Conservation (phyloP, 2,888 invertebrate species). For the Drosophila mercatorum region DNA sequence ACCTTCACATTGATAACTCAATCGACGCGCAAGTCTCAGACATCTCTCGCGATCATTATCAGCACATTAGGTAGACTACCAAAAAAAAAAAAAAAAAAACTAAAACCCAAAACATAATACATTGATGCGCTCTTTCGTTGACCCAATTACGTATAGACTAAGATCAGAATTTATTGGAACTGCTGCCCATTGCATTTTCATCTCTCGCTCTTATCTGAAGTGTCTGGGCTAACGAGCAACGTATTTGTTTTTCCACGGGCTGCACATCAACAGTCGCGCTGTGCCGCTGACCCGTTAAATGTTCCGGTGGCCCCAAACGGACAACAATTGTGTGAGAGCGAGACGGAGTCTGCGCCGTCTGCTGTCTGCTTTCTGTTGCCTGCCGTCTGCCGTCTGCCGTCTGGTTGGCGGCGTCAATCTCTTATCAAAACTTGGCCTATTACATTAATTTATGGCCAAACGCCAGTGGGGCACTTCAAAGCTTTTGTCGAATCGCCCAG, state of each 20-base stretch:
- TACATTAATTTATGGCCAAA: constrained; percentile 76
- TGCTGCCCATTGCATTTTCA: constrained; percentile 50
- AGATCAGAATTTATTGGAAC: constrained; percentile 61
- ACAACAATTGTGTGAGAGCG: background rate
- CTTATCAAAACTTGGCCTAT: constrained; percentile 78
- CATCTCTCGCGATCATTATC: constrained; percentile 35
- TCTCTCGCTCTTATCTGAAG: constrained; percentile 61
- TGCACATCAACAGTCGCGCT: constrained; percentile 54
- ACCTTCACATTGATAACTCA: constrained; percentile 32
- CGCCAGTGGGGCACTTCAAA: constrained; percentile 56
- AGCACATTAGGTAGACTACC: constrained; percentile 30
- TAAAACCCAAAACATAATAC: background rate
- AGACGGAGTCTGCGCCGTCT: background rate
- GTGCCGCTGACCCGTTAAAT: constrained; percentile 74
- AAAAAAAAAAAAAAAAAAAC: background rate
- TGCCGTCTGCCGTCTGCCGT: constrained; percentile 46
- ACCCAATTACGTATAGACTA: constrained; percentile 39
- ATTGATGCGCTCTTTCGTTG: constrained; percentile 42
- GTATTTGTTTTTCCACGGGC: constrained; percentile 66
- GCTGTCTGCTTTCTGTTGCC: background rate
- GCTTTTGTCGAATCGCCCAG: constrained; percentile 39
- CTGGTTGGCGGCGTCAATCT: constrained; percentile 69
- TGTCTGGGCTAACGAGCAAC: constrained; percentile 74
- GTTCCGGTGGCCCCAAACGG: constrained; percentile 68
- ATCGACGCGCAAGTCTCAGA: constrained; percentile 32